phyloP scores from a whole-genome alignment of 2,888 invertebrate genomes.

The Dasypolia templi region DNA sequence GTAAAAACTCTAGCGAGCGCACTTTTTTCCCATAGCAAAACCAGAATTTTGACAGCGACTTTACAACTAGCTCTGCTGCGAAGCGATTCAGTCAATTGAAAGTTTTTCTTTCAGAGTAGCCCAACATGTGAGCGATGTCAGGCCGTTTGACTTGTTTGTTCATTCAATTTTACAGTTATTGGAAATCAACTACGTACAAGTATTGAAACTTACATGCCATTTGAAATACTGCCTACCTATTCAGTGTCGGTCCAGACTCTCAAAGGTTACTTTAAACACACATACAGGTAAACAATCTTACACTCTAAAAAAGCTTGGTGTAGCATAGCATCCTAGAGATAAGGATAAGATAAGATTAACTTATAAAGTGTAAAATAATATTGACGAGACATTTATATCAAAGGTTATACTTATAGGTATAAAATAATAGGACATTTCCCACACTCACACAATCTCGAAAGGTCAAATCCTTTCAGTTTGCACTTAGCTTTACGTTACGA shows the following conservation, averaged over 20 bases:
- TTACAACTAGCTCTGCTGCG: constrained; percentile 9
- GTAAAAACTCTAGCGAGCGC: neutral
- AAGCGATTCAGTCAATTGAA: constrained; percentile 16
- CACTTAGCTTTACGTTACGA: constrained; percentile 50
- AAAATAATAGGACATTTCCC: constrained; percentile 33
- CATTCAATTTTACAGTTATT: no score
- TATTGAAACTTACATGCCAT: neutral
- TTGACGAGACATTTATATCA: constrained; percentile 1
- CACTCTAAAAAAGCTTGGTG: neutral
- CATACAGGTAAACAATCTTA: neutral
- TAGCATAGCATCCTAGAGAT: neutral
- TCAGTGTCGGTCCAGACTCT: neutral
- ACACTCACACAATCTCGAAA: constrained; percentile 52
- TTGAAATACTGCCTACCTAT: neutral
- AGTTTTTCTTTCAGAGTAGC: constrained; percentile 16
- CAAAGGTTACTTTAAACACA: neutral
- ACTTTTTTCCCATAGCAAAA: neutral
- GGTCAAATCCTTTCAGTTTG: constrained; percentile 54
- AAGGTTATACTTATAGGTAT: neutral
- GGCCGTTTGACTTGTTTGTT: neutral
- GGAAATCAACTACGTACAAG: neutral
- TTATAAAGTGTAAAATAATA: neutral
- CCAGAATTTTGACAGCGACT: constrained; percentile 19
- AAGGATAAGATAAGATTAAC: neutral
- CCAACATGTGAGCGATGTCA: neutral